Evolutionary conservation across 2,888 invertebrate species (phyloP).

Genomic region (Palloptera scutellata): DNA sequence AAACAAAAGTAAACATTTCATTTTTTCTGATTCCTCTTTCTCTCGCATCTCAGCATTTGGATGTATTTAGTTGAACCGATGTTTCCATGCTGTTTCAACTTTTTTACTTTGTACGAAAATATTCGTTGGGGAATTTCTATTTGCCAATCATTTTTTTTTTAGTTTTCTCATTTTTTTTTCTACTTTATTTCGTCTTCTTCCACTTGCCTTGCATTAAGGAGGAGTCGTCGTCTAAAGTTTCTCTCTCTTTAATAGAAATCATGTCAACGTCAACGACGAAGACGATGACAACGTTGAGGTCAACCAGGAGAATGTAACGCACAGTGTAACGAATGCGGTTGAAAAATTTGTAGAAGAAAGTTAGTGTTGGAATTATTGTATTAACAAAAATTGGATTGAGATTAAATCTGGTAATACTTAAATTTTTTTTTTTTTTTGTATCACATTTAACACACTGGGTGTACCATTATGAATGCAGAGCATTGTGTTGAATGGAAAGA

Average conservation of each 20-base stretch:
- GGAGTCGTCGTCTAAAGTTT: background rate
- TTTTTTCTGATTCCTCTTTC: background rate
- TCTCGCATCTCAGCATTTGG: background rate
- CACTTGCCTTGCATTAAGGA: background rate
- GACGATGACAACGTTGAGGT: conserved; percentile 42
- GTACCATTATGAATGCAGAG: no score
- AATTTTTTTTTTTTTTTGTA: no score
- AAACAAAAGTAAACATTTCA: conserved; percentile 3
- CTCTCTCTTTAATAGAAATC: conserved; percentile 3
- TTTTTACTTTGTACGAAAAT: background rate
- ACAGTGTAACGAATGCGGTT: no score
- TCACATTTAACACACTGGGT: no score
- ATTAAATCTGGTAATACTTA: no score
- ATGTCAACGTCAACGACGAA: conserved; percentile 20
- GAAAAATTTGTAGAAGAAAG: no score
- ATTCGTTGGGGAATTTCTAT: conserved; percentile 1
- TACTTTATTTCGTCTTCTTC: background rate
- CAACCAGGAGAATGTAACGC: background rate
- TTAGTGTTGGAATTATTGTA: no score
- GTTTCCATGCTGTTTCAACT: no score
- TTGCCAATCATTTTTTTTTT: background rate
- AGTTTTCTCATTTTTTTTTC: background rate
- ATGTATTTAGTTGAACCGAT: no score
- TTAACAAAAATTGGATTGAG: no score
- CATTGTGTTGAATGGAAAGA: no score